Evolutionary conservation across 2,888 invertebrate species (phyloP).

Genomic region (Lasioglossum vierecki): DNA sequence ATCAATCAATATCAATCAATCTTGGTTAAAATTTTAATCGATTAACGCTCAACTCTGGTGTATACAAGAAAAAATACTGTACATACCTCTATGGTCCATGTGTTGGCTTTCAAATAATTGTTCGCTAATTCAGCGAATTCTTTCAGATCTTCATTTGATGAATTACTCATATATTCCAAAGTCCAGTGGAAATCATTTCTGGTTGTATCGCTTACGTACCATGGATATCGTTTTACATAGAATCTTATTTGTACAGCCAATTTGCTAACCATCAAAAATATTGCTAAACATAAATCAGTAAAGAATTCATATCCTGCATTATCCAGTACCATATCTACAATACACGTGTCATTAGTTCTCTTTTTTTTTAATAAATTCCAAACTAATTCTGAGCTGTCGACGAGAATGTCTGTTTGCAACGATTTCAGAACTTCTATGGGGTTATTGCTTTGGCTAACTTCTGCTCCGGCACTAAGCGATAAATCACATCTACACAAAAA

Average conservation of each 20-base stretch:
- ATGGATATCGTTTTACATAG: constrained; percentile 95
- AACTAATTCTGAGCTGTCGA: constrained; percentile 86
- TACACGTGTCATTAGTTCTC: constrained; percentile 81
- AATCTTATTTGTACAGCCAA: constrained; percentile 90
- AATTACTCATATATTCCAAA: constrained; percentile 84
- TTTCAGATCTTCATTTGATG: constrained; percentile 75
- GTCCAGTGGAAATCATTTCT: constrained; percentile 90
- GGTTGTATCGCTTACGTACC: constrained; percentile 98
- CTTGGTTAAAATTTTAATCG: too few species aligned
- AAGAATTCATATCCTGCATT: constrained; percentile 97
- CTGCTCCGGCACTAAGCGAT: constrained; percentile 91
- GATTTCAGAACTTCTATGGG: constrained; percentile 86
- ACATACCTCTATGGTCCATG: constrained; percentile 82
- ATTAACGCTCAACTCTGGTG: too few species aligned
- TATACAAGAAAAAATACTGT: constrained; percentile 8
- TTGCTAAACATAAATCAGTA: constrained; percentile 94
- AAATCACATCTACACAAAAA: constrained; percentile 89
- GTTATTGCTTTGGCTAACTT: constrained; percentile 85
- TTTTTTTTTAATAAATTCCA: constrained; percentile 85
- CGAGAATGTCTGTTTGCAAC: constrained; percentile 87
- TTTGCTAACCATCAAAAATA: constrained; percentile 88
- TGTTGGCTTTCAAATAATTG: constrained; percentile 85
- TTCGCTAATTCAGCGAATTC: constrained; percentile 87
- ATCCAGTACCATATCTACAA: constrained; percentile 91
- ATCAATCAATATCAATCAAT: too few species aligned